Evolutionary conservation across 2,797 vertebrate genomes (phyloP), one percentile per base, ranked within the genome.

Genomic region (Pseudochirops cupreus): DNA sequence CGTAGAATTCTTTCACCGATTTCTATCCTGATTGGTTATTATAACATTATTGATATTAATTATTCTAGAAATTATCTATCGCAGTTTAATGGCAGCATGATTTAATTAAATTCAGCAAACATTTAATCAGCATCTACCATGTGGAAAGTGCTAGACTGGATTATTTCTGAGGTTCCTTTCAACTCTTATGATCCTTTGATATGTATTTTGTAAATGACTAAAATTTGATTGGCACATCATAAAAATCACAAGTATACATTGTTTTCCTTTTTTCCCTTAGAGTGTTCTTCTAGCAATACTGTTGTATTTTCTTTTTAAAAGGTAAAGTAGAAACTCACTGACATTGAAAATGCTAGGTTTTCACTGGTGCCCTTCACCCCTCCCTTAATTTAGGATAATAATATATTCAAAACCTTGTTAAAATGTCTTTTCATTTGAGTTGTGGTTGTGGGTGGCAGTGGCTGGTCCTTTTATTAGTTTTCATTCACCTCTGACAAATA

Each of bases 141-240:
- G 21, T 87, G 5, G 14, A 82, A 82, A 82, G n/a, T 82, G 2
- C n/a, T 24, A 82, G n/a, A 39, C n/a, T 46, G 7, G 16, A 87
- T 12, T 46, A 87, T 87, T 87, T 87, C 39, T 87, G 39, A 87
- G 39, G 21, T 87, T 46, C 21, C 39, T 87, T 26, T 87, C 21
- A 87, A 14, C 39, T 46, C 39, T n/a, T 74, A 26, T 50, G 39
- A 87, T 87, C 91, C 95, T 74, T n/a, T 93, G 92, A 94, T 67
- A 62, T 59, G 62, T 87, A 67, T 62, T 94, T 96, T 95, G 18
- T 18, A 33, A 57, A 0, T 93, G 56, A 95, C 29, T 91, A 67
- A 58, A 58, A 92, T n/a, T 93, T 4, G 50, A 5, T 95, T 91
- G 94, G 33, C 91, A 50, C 52, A 1, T 92, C 33, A 95, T 58